These are phyloP conservation scores for Microplitis demolitor DNA, from an alignment of 1,140 invertebrate species.

Conservation along the genomic window DNA sequence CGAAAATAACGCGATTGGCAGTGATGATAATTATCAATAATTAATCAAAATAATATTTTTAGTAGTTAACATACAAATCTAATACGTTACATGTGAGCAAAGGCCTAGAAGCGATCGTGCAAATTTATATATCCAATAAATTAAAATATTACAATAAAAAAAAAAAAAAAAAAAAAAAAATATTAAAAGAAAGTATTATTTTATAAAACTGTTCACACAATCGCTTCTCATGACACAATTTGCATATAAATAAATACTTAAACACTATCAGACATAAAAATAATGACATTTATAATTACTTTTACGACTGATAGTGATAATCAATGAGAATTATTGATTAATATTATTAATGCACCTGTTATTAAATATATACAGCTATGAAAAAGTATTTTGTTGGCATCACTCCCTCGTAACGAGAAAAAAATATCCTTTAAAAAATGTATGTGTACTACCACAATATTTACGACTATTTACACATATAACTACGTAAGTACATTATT, in stretches of 20 bases:
- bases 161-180: background rate
- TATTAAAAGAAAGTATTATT: background rate
- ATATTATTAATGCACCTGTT: conserved; percentile 13
- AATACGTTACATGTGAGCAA: conserved; percentile 19
- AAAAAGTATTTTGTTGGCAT: conserved; percentile 33
- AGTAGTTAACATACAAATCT: conserved; percentile 2
- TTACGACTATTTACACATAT: background rate
- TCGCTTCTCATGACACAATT: conserved; percentile 24
- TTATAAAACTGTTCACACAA: conserved; percentile 23
- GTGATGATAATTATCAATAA: background rate
- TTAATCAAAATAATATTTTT: background rate
- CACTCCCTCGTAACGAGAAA: conserved; percentile 33
- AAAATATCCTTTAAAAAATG: conserved; percentile 36
- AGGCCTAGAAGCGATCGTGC: conserved; percentile 27
- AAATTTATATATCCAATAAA: conserved; percentile 5
- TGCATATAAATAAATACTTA: background rate
- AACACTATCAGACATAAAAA: background rate
- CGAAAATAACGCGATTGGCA: background rate
- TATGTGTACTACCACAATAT: conserved; percentile 25
- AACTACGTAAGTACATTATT: conserved; percentile 44
- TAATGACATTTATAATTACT: background rate
- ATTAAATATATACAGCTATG: conserved; percentile 41
- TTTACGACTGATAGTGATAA: background rate
- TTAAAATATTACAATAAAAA: background rate
- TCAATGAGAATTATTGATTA: conserved; percentile 7